phyloP scores from a whole-genome alignment of 2,113 vertebrate species.

The Campylorhamphus procurvoides region DNA sequence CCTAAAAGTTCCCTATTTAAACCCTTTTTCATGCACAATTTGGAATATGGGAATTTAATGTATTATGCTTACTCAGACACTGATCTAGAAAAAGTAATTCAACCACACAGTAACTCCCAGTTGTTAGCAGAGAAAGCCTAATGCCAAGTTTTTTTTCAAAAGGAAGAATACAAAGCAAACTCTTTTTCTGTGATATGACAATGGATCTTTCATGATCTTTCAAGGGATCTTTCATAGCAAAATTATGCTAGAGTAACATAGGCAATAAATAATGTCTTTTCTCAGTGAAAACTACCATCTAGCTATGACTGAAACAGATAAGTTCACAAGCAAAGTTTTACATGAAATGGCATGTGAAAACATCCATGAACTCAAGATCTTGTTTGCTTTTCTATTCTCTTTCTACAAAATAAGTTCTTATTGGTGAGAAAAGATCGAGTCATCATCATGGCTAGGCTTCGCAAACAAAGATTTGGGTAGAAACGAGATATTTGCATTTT shows the following conservation, averaged over 20 bases:
- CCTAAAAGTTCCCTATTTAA: neutral
- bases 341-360: neutral
- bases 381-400: neutral
- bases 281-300: neutral
- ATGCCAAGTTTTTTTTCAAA: neutral
- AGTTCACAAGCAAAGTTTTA: neutral
- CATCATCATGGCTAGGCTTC: too few relatives aligned
- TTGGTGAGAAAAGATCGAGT: neutral
- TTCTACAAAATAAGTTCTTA: neutral
- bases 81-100: neutral
- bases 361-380: neutral
- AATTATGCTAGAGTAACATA: neutral
- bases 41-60: neutral
- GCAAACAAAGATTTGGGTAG: neutral
- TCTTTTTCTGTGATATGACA: neutral
- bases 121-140: neutral
- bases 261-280: neutral
- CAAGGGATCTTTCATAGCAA: neutral
- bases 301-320: neutral
- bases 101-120: neutral
- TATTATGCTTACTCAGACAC: neutral
- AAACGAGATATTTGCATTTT: neutral
- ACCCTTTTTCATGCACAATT: neutral
- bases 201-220: neutral
- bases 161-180: neutral